Evolutionary conservation across 2,797 vertebrate genomes (phyloP).

Genomic region (Trachops cirrhosus): DNA sequence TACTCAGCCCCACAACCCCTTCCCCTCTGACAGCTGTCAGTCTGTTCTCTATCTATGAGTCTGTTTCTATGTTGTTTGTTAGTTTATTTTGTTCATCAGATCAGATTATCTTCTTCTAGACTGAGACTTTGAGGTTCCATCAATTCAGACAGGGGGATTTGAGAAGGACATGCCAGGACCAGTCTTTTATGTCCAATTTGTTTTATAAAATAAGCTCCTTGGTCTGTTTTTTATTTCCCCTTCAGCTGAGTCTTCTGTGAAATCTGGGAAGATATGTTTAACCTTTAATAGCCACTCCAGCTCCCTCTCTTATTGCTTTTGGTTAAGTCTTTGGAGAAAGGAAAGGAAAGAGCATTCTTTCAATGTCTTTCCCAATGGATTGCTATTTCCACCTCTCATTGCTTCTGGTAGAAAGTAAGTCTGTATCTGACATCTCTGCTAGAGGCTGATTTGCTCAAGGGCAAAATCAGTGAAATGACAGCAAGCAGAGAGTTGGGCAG

Average conservation of each 20-base stretch:
- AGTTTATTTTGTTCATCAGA: neutral
- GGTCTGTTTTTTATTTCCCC: neutral
- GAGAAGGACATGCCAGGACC: neutral
- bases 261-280: neutral
- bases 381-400: neutral
- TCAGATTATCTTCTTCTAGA: neutral
- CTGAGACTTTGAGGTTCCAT: neutral
- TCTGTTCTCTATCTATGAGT: neutral
- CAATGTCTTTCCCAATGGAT: neutral
- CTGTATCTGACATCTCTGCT: neutral
- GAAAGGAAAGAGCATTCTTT: neutral
- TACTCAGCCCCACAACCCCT: too few species aligned
- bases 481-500: neutral
- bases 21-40: neutral
- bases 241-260: neutral
- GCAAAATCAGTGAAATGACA: neutral
- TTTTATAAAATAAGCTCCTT: neutral
- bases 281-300: neutral
- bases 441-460: neutral
- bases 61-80: neutral
- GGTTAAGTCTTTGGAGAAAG: neutral
- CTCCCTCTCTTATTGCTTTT: neutral
- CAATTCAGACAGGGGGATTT: neutral
- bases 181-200: neutral
- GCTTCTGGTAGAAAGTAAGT: neutral